phyloP scores from a whole-genome alignment of 2,888 invertebrate species.

The Limnephilus rhombicus region DNA sequence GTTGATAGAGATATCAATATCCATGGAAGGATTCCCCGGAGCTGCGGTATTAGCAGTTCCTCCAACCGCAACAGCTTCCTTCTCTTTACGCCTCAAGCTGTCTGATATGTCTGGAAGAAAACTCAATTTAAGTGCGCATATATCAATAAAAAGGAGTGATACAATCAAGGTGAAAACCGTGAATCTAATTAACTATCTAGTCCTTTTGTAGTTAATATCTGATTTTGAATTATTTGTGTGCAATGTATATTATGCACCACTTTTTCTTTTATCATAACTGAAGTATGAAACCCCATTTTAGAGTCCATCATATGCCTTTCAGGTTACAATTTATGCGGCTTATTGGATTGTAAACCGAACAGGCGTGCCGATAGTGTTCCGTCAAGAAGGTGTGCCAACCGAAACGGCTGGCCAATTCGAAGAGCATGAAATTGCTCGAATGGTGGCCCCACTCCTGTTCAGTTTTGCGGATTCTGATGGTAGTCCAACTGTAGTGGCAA shows the following conservation, averaged over 20 bases:
- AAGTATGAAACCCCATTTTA: slow-evolving; percentile 7
- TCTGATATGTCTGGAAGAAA: slow-evolving; percentile 85
- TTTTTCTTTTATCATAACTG: not conserved
- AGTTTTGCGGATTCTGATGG: slow-evolving; percentile 95
- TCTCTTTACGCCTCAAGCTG: slow-evolving; percentile 84
- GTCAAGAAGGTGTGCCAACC: slow-evolving; percentile 88
- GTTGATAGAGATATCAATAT: slow-evolving; percentile 85
- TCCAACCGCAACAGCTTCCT: slow-evolving; percentile 74
- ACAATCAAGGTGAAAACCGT: slow-evolving; percentile 74
- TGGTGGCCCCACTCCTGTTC: slow-evolving; percentile 95
- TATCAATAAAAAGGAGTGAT: slow-evolving; percentile 72
- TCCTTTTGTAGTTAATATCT: not conserved
- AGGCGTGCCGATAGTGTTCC: slow-evolving; percentile 96
- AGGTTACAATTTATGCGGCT: slow-evolving; percentile 88
- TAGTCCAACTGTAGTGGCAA: slow-evolving; percentile 84
- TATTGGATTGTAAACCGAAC: slow-evolving; percentile 98
- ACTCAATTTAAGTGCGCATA: slow-evolving; percentile 85
- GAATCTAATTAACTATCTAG: not conserved
- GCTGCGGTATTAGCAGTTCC: slow-evolving; percentile 81
- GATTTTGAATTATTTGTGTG: not conserved
- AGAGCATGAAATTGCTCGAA: slow-evolving; percentile 96
- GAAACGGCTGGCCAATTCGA: slow-evolving; percentile 94
- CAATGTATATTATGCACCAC: not conserved
- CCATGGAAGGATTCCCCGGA: slow-evolving; percentile 90
- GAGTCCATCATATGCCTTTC: slow-evolving; percentile 49